phyloP scores from a whole-genome alignment of 2,888 invertebrate species.

The Drosophila pseudotalamancana region DNA sequence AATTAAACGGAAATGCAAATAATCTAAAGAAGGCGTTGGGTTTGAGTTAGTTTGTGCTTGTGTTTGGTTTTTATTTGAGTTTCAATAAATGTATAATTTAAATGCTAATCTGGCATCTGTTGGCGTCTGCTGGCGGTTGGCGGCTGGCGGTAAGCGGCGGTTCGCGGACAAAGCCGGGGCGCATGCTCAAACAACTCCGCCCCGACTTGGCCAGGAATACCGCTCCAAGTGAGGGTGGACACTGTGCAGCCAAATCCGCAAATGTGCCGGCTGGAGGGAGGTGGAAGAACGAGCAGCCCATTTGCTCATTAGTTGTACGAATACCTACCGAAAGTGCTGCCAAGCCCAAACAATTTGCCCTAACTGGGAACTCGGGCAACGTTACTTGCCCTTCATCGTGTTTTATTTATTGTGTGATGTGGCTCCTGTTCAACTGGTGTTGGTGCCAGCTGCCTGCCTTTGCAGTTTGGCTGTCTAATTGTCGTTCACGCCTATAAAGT shows the following conservation, averaged over 20 bases:
- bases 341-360: conserved; percentile 12
- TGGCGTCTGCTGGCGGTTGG: conserved; percentile 71
- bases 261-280: neutral
- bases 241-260: conserved; percentile 9
- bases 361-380: conserved; percentile 5
- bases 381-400: conserved; percentile 24
- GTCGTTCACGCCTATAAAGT: conserved; percentile 72
- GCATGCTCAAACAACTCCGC: conserved; percentile 71
- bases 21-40: conserved; percentile 57
- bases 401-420: conserved; percentile 62
- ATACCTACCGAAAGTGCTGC: conserved; percentile 18
- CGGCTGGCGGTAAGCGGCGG: conserved; percentile 7
- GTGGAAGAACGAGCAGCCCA: conserved; percentile 21
- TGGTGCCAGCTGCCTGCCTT: conserved; percentile 19
- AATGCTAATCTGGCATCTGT: conserved; percentile 78
- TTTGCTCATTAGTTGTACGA: conserved; percentile 64
- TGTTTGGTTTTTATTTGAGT: conserved; percentile 42
- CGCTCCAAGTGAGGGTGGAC: conserved; percentile 43
- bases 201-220: conserved; percentile 32
- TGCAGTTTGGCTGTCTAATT: conserved; percentile 62
- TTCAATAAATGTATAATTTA: conserved; percentile 78
- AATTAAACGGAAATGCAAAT: conserved; percentile 67
- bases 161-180: conserved; percentile 51
- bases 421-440: conserved; percentile 45
- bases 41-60: conserved; percentile 38